Evolutionary conservation across 2,888 invertebrate genomes (phyloP).

Genomic region (Ochropacha duplaris): DNA sequence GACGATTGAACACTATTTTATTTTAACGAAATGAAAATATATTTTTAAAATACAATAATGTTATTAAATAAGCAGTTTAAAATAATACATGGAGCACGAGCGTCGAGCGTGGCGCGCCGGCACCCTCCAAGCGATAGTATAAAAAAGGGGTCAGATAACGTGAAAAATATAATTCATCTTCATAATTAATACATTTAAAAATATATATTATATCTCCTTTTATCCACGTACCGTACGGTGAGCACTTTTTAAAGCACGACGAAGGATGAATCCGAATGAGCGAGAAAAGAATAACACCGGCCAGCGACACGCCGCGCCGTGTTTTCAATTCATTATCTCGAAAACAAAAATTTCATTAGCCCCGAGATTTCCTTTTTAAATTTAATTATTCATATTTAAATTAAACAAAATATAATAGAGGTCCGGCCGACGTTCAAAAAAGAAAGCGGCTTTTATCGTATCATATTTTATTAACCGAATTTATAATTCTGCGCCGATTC

Average conservation of each 20-base stretch:
- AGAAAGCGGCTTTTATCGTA: constrained; percentile 78
- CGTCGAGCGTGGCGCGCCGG: constrained; percentile 25
- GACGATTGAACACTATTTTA: too few species aligned
- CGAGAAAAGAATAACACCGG: constrained; percentile 76
- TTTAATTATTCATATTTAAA: constrained; percentile 83
- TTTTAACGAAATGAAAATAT: neutral
- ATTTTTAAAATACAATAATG: constrained; percentile 13
- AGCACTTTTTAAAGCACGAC: constrained; percentile 52
- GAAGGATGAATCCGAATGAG: constrained; percentile 77
- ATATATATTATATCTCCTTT: constrained; percentile 39
- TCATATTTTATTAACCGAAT: constrained; percentile 83
- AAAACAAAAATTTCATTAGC: constrained; percentile 83
- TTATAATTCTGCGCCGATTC: constrained; percentile 81
- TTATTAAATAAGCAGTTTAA: constrained; percentile 43
- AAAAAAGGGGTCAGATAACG: constrained; percentile 56
- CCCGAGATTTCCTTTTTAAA: constrained; percentile 80
- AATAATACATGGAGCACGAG: constrained; percentile 42
- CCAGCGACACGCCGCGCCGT: constrained; percentile 68
- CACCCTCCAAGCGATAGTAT: constrained; percentile 44
- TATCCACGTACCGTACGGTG: constrained; percentile 28
- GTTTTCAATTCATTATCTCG: constrained; percentile 83
- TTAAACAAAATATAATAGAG: constrained; percentile 83
- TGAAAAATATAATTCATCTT: constrained; percentile 62
- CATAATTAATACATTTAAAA: constrained; percentile 76
- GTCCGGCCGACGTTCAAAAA: constrained; percentile 62